Evolutionary conservation across 23 tunicate species (phyloP), one percentile per base, ranked within the genome.

Genomic region (Halocynthia roretzi): DNA sequence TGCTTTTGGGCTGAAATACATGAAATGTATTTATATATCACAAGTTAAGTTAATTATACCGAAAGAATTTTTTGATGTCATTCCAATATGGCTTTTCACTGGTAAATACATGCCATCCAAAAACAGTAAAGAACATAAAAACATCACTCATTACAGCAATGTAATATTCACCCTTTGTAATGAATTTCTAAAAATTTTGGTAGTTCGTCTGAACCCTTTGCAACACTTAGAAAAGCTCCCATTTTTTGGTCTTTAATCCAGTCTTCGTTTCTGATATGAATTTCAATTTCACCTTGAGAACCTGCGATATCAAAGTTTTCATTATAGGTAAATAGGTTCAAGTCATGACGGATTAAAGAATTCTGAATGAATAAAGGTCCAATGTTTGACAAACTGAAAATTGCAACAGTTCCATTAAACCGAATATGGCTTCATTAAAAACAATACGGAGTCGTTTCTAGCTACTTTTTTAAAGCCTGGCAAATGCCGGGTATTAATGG

Each of bases 141-240:
- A 31, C 15, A 72, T 50, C 19, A 72, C 18, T 1, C 4, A 51
- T 52, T 62, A 14, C 15, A 58, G 17, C 2, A 17, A 67, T 17
- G 71, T 11, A 20, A 67, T 48, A 67, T 17, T 52, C 0, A 84
- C 86, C 98, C 86, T 50, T 76, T 79, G 73, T 93, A 93, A 20
- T 87, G 86, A 54, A 93, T 85, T 80, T 93, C 88, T 8, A 87
- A 61, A 79, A 93, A 83, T 71, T 76, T 80, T 58, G 98, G 98
- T 10, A 68, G 81, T 77, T 93, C 80, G 50, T 62, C 84, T 22
- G 94, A 87, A 0, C 98, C 98, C 53, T 93, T 77, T 52, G 93
- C 84, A 10, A 93, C 98, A 72, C 86, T 80, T 31, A 88, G 84
- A 76, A 93, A 93, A 6, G 98, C 93, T 12, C 85, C 86, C 98